Percentiles rank a stretch among this genome's conserved stretches.
Conservation (phyloP, 2,113 vertebrate species). For the Salminus brasiliensis region DNA sequence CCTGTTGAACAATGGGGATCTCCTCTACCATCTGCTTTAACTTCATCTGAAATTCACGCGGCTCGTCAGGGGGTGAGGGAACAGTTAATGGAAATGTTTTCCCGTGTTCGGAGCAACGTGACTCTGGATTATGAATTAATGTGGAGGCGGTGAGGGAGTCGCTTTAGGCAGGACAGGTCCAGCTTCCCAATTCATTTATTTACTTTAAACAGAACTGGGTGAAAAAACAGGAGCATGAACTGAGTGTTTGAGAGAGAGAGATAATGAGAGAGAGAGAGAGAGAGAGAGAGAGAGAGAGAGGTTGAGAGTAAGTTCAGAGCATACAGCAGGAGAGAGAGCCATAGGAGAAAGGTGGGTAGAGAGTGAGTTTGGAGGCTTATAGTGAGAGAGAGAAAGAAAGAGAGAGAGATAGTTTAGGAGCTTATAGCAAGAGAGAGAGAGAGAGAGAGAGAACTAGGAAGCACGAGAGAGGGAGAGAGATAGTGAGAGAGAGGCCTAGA, state of each 20-base stretch:
- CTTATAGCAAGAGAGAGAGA: not conserved
- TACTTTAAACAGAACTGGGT: slow-evolving; percentile 18
- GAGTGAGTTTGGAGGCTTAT: not conserved
- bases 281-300: not conserved
- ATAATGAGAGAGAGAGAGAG: not conserved
- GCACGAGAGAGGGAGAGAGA: not conserved
- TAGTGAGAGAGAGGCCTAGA: not conserved
- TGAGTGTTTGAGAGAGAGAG: slow-evolving; percentile 43
- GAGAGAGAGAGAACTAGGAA: not conserved
- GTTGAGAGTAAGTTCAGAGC: not conserved
- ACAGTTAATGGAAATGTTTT: slow-evolving; percentile 63
- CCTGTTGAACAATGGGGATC: slow-evolving; percentile 74
- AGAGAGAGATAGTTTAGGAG: not conserved
- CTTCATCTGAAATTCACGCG: slow-evolving; percentile 76
- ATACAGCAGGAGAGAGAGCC: too few relatives aligned
- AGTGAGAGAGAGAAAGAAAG: not conserved
- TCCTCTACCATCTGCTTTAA: slow-evolving; percentile 77
- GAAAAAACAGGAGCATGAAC: slow-evolving; percentile 57
- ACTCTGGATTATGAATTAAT: slow-evolving; percentile 76
- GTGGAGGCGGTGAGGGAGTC: slow-evolving; percentile 71
- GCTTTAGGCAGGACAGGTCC: slow-evolving; percentile 59
- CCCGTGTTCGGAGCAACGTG: slow-evolving; percentile 65
- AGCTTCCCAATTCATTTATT: not conserved
- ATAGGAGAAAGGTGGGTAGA: not conserved
- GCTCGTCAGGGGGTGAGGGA: slow-evolving; percentile 60